These are phyloP conservation scores for Pogonophryne albipinna DNA, from an alignment of 2,797 vertebrate species.

Conservation along the genomic window DNA sequence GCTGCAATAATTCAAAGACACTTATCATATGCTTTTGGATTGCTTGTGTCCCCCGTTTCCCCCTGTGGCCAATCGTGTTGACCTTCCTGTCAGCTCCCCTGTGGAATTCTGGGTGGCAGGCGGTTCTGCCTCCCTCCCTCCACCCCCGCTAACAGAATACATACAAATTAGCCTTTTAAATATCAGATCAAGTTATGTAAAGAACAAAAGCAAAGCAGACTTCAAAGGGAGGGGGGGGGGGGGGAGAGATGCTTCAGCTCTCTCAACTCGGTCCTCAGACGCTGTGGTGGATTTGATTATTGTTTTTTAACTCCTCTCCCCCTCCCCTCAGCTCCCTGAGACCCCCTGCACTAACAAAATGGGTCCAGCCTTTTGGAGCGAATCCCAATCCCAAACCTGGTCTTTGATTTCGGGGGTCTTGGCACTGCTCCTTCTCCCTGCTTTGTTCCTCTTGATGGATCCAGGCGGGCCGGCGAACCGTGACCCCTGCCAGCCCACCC, in stretches of 20 bases:
- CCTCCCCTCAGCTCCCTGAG: slow-evolving; percentile 21
- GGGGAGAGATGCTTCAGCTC: slow-evolving; percentile 37
- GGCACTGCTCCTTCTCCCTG: slow-evolving; percentile 73
- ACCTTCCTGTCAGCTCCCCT: slow-evolving; percentile 74
- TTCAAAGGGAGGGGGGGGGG: slow-evolving; percentile 82
- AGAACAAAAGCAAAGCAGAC: slow-evolving; percentile 90
- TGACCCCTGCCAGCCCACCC: slow-evolving; percentile 84
- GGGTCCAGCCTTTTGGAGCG: slow-evolving; percentile 80
- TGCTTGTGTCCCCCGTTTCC: slow-evolving; percentile 54
- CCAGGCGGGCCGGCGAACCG: slow-evolving; percentile 79
- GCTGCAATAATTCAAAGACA: slow-evolving; percentile 80
- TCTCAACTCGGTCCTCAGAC: slow-evolving; percentile 56
- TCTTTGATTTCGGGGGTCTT: slow-evolving; percentile 85
- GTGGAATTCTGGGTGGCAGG: slow-evolving; percentile 90
- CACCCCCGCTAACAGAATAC: slow-evolving; percentile 66
- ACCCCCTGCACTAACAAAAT: slow-evolving; percentile 66
- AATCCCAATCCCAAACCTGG: slow-evolving; percentile 83
- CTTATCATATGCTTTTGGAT: slow-evolving; percentile 74
- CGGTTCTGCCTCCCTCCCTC: slow-evolving; percentile 50
- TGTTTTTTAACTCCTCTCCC: slow-evolving; percentile 63
- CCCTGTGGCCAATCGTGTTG: slow-evolving; percentile 71
- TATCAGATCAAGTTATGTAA: slow-evolving; percentile 82
- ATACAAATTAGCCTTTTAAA: slow-evolving; percentile 89
- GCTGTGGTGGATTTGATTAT: slow-evolving; percentile 74
- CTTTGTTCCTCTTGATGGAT: slow-evolving; percentile 86